Evolutionary conservation across 2,797 vertebrate species (phyloP).

Genomic region (Coregonus ussuriensis): DNA sequence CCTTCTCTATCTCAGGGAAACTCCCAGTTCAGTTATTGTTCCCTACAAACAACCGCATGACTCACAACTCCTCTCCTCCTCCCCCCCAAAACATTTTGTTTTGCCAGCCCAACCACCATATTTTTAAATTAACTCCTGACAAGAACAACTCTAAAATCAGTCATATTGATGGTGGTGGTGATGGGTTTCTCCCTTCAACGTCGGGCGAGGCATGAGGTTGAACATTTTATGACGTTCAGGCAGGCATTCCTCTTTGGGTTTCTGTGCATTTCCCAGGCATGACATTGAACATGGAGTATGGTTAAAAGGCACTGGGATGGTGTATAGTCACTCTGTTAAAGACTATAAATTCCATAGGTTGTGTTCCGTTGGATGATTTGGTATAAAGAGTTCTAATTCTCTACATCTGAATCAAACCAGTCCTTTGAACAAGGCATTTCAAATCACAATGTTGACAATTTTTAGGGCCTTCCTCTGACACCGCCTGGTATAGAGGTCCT

Average conservation of each 20-base stretch:
- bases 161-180: conserved; percentile 7
- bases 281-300: neutral
- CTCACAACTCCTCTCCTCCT: neutral
- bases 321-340: neutral
- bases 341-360: neutral
- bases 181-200: neutral
- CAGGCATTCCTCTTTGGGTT: neutral
- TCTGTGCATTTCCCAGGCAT: neutral
- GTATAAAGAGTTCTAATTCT: neutral
- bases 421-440: neutral
- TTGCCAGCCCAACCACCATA: conserved; percentile 19
- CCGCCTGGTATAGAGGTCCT: too few species aligned
- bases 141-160: conserved; percentile 4
- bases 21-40: neutral
- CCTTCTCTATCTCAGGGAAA: neutral
- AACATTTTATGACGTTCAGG: conserved; percentile 5
- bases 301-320: too few species aligned
- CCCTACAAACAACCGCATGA: neutral
- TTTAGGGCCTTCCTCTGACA: too few species aligned
- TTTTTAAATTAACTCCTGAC: conserved; percentile 26
- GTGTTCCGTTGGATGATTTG: neutral
- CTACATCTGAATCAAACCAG: neutral
- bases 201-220: neutral
- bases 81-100: neutral
- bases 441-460: too few species aligned